Base-by-base conservation (phyloP, 2,113 vertebrate genomes). In the Tursiops truncatus region DNA sequence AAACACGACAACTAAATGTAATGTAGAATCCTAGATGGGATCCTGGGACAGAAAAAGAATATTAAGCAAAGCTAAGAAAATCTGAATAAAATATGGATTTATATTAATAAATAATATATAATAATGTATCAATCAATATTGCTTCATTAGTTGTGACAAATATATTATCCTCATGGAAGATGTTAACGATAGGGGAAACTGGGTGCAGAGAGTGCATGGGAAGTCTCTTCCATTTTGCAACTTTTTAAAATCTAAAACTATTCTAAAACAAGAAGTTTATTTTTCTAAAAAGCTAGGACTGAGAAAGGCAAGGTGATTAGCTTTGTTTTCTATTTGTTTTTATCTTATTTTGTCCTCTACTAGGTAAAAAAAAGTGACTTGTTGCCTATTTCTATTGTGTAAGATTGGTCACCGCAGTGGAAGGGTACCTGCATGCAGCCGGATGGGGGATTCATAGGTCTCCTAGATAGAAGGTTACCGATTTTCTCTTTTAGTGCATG, bases 311-410 rank as follows among this genome's bases (percentile, higher is more conserved):
- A 73, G 17, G 10, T 31, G 17, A 67, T n/a, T 79, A 50, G 21
- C n/a, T 94, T 83, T 67, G 71, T 85, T 92, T 87, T 82, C 50
- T n/a, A 8, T 81, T 83, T 73, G 56, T 50, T 71, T 96, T 44
- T 38, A 26, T 62, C 67, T 36, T 82, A 41, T 82, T 70, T 89
- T 76, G 23, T 58, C 33, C 53, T 81, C 23, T n/a, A 38, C 15
- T 71, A 41, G 53, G 36, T 50, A 47, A 73, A 50, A 79, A 79
- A 36, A 92, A 63, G 28, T 36, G 36, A 79, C 41, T 83, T 79
- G 63, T 73, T n/a, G 79, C 28, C 44, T 47, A 41, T 56, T 97
- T 88, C 58, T 68, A 58, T 44, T 65, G 80, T 36, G 10, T 41
- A 73, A 65, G 53, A 74, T 47, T 50, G 60, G 21, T 81, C 53